Conservation (phyloP, 2,113 vertebrate genomes). For the Muscicapa adusta region DNA sequence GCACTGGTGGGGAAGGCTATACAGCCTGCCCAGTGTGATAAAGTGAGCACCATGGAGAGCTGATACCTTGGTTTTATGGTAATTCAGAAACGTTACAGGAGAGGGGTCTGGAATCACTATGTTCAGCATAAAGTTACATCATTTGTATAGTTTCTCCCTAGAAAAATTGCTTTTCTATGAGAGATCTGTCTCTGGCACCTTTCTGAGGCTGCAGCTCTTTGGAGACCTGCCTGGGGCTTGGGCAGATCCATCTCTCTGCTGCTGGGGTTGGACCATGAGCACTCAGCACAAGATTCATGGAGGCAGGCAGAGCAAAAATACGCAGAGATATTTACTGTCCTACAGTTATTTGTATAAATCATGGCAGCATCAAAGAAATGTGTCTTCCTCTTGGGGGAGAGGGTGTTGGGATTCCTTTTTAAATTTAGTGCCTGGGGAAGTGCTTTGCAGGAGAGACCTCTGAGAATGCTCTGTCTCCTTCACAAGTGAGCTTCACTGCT, state of each 20-base stretch:
- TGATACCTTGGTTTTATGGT: not conserved
- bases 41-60: not conserved
- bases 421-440: slow-evolving; percentile 36
- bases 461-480: slow-evolving; percentile 26
- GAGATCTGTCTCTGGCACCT: not conserved
- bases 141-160: not conserved
- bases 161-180: not conserved
- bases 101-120: rapidly evolving
- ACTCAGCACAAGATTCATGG: not conserved
- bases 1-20: rapidly evolving
- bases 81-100: not conserved
- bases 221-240: not conserved
- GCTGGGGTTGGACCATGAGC: not conserved
- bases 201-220: not conserved
- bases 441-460: not conserved
- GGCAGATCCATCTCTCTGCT: not conserved
- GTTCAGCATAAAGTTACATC: not conserved
- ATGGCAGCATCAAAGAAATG: not conserved
- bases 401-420: not conserved
- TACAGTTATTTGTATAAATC: not conserved
- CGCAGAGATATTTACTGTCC: rapidly evolving
- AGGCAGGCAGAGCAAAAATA: not conserved
- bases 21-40: not conserved
- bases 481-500: not conserved
- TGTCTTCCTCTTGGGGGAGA: not conserved